A percentile compares a stretch with the other conserved stretches of the same genome.
phyloP scores from a whole-genome alignment of 2,113 vertebrate genomes.

The Heterotilapia buettikoferi region DNA sequence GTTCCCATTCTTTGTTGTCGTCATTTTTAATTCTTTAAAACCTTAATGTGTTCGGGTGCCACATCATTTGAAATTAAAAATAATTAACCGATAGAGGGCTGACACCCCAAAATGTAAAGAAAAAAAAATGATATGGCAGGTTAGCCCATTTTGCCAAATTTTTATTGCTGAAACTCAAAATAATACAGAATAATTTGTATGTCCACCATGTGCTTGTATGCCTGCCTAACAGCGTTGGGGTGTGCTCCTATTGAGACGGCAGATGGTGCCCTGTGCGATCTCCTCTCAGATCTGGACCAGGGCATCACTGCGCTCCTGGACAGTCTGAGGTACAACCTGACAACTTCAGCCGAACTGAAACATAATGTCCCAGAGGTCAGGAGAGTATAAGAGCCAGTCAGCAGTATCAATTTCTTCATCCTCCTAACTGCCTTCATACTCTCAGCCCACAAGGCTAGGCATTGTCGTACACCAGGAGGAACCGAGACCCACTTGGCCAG shows the following conservation, averaged over 20 bases:
- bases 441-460: background rate
- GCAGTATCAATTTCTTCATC: background rate
- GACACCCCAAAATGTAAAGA: no score
- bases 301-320: background rate
- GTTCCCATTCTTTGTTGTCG: background rate
- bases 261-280: background rate
- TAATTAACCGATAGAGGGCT: no score
- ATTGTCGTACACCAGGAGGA: background rate
- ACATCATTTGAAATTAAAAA: background rate
- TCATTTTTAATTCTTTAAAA: background rate
- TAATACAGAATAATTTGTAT: background rate
- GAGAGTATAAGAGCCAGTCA: background rate
- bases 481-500: background rate
- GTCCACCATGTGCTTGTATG: background rate
- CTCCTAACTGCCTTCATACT: background rate
- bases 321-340: rapidly evolving
- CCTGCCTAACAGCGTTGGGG: background rate
- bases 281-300: background rate
- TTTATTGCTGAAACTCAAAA: background rate
- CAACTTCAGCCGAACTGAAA: background rate
- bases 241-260: background rate
- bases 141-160: background rate
- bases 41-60: background rate
- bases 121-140: no score
- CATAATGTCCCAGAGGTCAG: background rate